These are phyloP conservation scores for Orientallactaga bullata DNA, from an alignment of 2,113 vertebrate genomes.

Conservation along the genomic window DNA sequence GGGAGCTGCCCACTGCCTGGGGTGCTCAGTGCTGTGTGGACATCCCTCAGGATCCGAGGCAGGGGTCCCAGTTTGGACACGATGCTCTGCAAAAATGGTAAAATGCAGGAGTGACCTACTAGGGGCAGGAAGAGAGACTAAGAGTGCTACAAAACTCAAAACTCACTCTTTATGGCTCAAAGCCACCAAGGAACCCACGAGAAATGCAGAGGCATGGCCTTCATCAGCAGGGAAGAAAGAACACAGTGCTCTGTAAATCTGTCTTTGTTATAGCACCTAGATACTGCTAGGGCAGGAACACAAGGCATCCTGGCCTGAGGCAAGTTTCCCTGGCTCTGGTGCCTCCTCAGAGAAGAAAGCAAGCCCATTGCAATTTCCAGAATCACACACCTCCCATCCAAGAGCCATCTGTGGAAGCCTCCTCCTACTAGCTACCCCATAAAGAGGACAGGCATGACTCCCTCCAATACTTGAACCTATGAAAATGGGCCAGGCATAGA, in stretches of 20 bases:
- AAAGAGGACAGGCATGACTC: too few relatives aligned
- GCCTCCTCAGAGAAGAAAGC: not conserved
- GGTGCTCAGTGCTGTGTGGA: slow-evolving; percentile 93
- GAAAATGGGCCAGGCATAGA: not conserved
- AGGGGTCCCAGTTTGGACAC: slow-evolving; percentile 95
- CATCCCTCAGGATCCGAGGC: slow-evolving; percentile 96
- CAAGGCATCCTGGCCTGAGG: not conserved
- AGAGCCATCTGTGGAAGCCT: not conserved
- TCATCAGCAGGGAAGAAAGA: not conserved
- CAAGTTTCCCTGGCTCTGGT: fast-evolving
- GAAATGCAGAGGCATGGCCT: not conserved
- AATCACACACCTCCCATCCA: fast-evolving
- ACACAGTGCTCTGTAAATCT: too few relatives aligned
- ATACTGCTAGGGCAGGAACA: not conserved
- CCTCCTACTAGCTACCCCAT: not conserved
- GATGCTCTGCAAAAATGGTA: slow-evolving; percentile 86
- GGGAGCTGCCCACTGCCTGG: slow-evolving; percentile 91
- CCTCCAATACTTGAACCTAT: not conserved
- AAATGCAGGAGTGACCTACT: slow-evolving; percentile 36
- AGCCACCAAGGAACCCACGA: fast-evolving
- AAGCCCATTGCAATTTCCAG: not conserved
- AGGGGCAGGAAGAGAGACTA: not conserved
- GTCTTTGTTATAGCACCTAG: not conserved
- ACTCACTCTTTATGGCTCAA: not conserved
- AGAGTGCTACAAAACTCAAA: not conserved